These are phyloP conservation scores for Gopherus flavomarginatus DNA, from an alignment of 2,113 vertebrate genomes.

Conservation along the genomic window DNA sequence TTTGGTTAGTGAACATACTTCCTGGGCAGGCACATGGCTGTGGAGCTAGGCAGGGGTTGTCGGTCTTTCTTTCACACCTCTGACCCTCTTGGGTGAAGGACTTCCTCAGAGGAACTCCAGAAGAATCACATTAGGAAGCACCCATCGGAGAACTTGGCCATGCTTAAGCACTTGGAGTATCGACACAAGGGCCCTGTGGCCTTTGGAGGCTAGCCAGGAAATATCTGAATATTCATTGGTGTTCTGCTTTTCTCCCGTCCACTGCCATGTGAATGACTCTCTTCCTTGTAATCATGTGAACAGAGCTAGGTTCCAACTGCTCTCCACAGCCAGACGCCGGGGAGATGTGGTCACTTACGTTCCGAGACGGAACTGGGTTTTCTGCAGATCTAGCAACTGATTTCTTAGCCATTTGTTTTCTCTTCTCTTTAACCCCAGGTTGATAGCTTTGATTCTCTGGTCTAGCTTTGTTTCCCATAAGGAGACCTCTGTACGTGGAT, in stretches of 20 bases:
- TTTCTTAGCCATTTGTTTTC: neutral
- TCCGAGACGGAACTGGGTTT: accelerated
- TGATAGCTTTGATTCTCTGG: neutral
- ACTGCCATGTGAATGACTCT: neutral
- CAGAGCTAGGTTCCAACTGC: accelerated
- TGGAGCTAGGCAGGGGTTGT: neutral
- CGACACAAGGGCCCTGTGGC: neutral
- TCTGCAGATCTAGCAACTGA: neutral
- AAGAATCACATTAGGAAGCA: neutral
- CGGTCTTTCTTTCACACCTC: neutral
- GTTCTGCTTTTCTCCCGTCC: neutral
- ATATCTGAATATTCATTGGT: neutral
- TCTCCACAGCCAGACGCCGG: neutral
- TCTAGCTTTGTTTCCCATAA: neutral
- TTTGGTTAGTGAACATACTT: neutral
- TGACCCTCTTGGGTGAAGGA: neutral
- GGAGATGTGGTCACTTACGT: neutral
- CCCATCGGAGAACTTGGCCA: neutral
- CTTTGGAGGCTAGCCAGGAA: neutral
- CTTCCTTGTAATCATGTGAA: neutral
- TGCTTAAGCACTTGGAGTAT: neutral
- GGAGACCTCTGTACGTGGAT: neutral
- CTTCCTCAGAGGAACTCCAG: neutral
- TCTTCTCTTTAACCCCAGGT: neutral
- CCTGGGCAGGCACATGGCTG: neutral